A percentile compares a stretch with the other conserved stretches of the same genome.
These are phyloP conservation scores for Lapara coniferarum DNA, from an alignment of 2,888 invertebrate genomes.

Conservation along the genomic window DNA sequence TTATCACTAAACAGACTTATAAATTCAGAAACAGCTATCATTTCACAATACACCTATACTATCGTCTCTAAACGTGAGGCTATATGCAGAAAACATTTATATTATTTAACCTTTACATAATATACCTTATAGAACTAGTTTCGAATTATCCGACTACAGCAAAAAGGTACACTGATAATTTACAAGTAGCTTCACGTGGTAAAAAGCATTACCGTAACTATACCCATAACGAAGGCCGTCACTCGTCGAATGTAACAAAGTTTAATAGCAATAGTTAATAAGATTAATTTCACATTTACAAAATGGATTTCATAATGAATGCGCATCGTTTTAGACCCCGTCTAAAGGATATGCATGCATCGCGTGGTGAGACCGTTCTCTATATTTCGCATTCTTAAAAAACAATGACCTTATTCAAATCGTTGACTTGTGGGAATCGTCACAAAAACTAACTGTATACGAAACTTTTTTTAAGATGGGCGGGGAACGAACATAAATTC, in stretches of 20 bases:
- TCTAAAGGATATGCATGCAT: too few relatives aligned
- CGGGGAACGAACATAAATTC: too few relatives aligned
- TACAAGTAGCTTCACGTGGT: constrained; percentile 19
- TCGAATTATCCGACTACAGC: constrained; percentile 14
- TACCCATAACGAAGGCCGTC: neutral
- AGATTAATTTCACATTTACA: too few relatives aligned
- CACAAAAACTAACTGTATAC: too few relatives aligned
- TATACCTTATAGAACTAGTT: constrained; percentile 16
- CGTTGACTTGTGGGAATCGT: too few relatives aligned
- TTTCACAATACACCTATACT: constrained; percentile 7
- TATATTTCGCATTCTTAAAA: too few relatives aligned
- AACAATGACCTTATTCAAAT: too few relatives aligned
- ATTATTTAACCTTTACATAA: constrained; percentile 12
- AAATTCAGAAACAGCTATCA: constrained; percentile 13
- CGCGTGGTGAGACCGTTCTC: too few relatives aligned
- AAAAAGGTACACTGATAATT: constrained; percentile 20
- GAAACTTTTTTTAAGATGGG: too few relatives aligned
- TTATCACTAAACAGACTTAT: constrained; percentile 24
- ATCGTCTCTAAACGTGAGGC: neutral
- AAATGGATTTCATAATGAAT: too few relatives aligned
- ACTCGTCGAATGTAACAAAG: neutral
- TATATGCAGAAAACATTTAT: constrained; percentile 11
- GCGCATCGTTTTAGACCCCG: too few relatives aligned
- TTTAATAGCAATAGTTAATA: neutral
- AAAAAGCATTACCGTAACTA: neutral